Base-by-base conservation (phyloP, 2,113 vertebrate genomes). In the mouse (Mus musculus) region DNA sequence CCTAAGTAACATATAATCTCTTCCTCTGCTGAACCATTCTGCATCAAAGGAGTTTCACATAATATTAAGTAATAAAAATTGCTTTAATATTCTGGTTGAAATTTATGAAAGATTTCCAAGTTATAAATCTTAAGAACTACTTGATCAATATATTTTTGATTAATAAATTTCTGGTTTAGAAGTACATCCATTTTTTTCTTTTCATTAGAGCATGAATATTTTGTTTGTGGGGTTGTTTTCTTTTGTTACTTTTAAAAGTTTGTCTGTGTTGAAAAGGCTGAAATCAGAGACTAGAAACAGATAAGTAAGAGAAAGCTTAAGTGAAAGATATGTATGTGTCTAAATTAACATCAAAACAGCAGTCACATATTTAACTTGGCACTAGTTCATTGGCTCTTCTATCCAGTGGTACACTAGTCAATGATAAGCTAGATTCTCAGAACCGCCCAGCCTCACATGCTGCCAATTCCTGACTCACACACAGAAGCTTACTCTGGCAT, bases 151-250 rank as follows among this genome's bases (percentile, higher is more conserved):
- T 52, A 95, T 72, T 92, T 17, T 33, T 39, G 42, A 19, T 88
- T 91, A 81, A 78, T 67, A 36, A 67, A 93, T 77, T 93, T 16
- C 30, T 42, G 46, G 17, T 89, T 91, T 78, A 84, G 69, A 96
- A 93, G 90, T 77, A 2, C 10, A 93, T 49, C 67, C 20, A 52
- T 7, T 72, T 84, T 84, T 24, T 59, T 42, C 42, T 42, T 36
- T 88, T 90, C 49, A 24, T 2, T n/a, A 42, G 24, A 28, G 24
- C 42, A 63, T 30, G 13, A 17, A 84, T 84, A 3, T 63, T 84
- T 82, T 82, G 22, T 82, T 84, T 61, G 28, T 61, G 11, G 11
- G 59, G 54, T 14, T 22, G 39, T 72, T 72, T 73, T 20, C n/a
- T 33, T 69, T 75, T 84, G 36, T 42, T 19, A 3, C 5, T 69